Percentiles rank a stretch among this genome's conserved stretches.
These are phyloP conservation scores for Euzetes globulus DNA, from an alignment of 2,888 invertebrate species.

Conservation along the genomic window DNA sequence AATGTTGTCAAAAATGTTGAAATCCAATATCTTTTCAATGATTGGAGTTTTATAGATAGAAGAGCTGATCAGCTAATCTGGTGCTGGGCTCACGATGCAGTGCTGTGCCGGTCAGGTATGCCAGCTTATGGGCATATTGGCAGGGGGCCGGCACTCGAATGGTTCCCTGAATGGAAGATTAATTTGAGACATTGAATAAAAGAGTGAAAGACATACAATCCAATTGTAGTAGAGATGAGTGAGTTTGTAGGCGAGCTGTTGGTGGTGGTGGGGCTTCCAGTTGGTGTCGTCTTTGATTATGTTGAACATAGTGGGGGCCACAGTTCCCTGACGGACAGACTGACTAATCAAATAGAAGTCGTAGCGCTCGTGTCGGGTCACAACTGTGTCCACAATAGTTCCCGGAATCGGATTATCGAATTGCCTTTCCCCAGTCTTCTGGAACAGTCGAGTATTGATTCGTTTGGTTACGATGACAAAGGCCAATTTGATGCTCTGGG, in stretches of 20 bases:
- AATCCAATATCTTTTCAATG: not conserved
- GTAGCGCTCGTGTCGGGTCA: slow-evolving; percentile 60
- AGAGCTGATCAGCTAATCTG: slow-evolving; percentile 35
- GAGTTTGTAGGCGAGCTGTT: slow-evolving; percentile 75
- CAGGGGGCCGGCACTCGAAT: slow-evolving; percentile 85
- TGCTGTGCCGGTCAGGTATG: slow-evolving; percentile 74
- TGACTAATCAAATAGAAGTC: slow-evolving; percentile 88
- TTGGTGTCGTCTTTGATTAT: slow-evolving; percentile 67
- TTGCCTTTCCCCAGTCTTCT: slow-evolving; percentile 36
- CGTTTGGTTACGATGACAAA: slow-evolving; percentile 83
- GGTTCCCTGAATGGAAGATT: slow-evolving; percentile 50
- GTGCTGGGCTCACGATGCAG: slow-evolving; percentile 54
- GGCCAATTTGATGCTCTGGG: slow-evolving; percentile 50
- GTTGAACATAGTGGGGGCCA: slow-evolving; percentile 82
- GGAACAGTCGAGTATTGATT: slow-evolving; percentile 55
- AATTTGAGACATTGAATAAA: not conserved
- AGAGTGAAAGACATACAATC: slow-evolving; percentile 53
- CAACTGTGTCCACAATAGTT: slow-evolving; percentile 73
- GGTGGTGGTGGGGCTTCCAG: slow-evolving; percentile 64
- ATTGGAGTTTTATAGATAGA: slow-evolving; percentile 35
- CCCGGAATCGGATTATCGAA: slow-evolving; percentile 65
- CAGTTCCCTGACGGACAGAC: slow-evolving; percentile 76
- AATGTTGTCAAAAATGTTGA: too few relatives aligned
- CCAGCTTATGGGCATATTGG: slow-evolving; percentile 89
- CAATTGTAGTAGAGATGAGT: slow-evolving; percentile 87